These are phyloP conservation scores for Phenganax subtilis DNA, from an alignment of 92 coral and sea anemone genomes.

Conservation along the genomic window DNA sequence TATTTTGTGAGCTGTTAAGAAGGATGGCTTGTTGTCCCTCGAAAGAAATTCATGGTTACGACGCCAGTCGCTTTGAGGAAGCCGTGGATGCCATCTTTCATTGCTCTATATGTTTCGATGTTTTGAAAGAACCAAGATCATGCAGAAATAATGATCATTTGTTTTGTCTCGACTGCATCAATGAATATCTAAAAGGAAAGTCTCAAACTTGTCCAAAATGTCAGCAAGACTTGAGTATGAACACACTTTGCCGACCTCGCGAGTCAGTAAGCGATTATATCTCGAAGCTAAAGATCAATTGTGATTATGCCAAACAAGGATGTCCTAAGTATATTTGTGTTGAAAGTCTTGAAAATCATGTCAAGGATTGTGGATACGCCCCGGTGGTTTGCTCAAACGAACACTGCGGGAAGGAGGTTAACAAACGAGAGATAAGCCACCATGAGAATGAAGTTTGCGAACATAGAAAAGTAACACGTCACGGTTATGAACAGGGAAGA, in stretches of 20 bases:
- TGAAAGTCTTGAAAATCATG: not conserved
- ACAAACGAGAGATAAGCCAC: not conserved
- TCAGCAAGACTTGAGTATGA: not conserved
- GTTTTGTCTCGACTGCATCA: constrained; percentile 8
- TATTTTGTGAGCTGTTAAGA: no score
- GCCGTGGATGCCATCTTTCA: not conserved
- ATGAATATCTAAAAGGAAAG: not conserved
- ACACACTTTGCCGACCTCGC: not conserved
- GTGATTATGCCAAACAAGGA: not conserved
- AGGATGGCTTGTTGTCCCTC: not conserved
- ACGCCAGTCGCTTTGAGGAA: constrained; percentile 4
- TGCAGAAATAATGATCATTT: not conserved
- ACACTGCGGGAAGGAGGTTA: not conserved
- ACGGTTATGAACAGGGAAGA: not conserved
- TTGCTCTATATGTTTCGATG: constrained; percentile 12
- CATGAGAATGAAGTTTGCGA: not conserved
- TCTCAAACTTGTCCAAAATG: not conserved
- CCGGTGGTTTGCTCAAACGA: not conserved
- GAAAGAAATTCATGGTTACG: constrained; percentile 5
- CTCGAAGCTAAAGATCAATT: not conserved
- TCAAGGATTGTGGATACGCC: not conserved
- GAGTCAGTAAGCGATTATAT: not conserved
- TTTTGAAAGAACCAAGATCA: constrained; percentile 33
- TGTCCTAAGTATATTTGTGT: not conserved
- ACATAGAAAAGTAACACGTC: not conserved